phyloP scores from a whole-genome alignment of 2,888 invertebrate genomes.

The Diadegma fenestrale region DNA sequence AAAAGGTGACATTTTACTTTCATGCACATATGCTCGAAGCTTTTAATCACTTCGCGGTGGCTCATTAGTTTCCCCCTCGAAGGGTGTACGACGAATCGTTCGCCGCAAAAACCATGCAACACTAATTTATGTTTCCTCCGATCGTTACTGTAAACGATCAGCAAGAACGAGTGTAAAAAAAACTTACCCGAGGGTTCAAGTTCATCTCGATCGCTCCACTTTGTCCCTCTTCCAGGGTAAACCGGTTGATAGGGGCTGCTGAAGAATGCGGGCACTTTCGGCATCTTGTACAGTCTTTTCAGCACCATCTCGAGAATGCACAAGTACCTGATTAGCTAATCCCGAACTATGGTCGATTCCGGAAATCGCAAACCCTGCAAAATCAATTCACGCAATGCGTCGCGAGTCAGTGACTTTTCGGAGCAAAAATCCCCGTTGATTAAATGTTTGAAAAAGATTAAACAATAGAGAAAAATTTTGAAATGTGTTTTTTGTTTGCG shows the following conservation, averaged over 20 bases:
- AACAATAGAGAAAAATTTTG: not conserved
- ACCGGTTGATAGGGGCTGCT: conserved; percentile 18
- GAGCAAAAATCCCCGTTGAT: too few relatives aligned
- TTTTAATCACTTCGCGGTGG: conserved; percentile 16
- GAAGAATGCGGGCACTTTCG: conserved; percentile 52
- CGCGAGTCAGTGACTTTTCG: not conserved
- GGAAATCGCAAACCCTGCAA: not conserved
- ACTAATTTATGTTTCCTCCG: conserved; percentile 50
- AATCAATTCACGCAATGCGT: not conserved
- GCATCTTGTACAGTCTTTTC: conserved; percentile 33
- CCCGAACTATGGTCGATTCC: conserved; percentile 11
- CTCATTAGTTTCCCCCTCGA: conserved; percentile 22
- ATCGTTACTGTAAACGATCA: conserved; percentile 28
- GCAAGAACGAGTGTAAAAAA: not conserved
- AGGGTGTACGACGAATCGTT: conserved; percentile 41
- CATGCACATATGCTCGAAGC: not conserved
- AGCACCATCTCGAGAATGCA: conserved; percentile 65
- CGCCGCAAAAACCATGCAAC: conserved; percentile 20
- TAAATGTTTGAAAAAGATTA: too few relatives aligned
- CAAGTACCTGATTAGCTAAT: conserved; percentile 37
- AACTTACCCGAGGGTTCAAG: conserved; percentile 26
- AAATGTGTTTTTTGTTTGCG: not conserved
- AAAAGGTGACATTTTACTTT: not conserved
- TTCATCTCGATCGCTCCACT: conserved; percentile 5
- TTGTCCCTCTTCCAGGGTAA: conserved; percentile 2